Base-by-base conservation (phyloP, 2,113 vertebrate species). In the Gopherus evgoodei region DNA sequence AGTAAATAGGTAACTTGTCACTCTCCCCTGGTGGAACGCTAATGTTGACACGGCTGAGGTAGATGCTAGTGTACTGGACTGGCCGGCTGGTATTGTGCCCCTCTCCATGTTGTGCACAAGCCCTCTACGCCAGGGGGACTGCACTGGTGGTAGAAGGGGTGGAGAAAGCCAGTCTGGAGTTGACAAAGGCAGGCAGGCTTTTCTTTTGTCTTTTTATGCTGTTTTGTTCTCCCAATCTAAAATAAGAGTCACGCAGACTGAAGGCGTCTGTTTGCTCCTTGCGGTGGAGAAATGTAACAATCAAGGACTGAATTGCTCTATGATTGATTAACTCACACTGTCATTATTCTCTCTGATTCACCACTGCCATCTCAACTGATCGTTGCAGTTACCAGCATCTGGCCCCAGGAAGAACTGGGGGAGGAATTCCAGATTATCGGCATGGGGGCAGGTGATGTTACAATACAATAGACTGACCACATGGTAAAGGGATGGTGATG, bases 281-380 rank as follows among this genome's bases (percentile, higher is more conserved):
- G 0, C 81, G 78, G 19, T 53, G 59, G 42, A 78, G 78, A 86
- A 84, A 85, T 2, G 14, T 44, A 89, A 54, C 35, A 81, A 72
- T 17, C 75, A 94, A 90, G 21, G 80, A 25, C 52, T 87, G 88
- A 79, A 22, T 14, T 76, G 42, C 53, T 69, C 52, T 54, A 86
- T 78, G 86, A 54, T 44, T 59, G 84, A 91, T 93, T 54, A 44
- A 81, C 27, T 54, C 35, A 65, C 16, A 49, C 82, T 42, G 27
- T 57, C 62, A 82, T 86, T 57, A 86, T 81, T 35, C 59, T 65
- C 62, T 86, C 83, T 57, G 59, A 84, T 90, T 72, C 83, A 84
- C 59, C 72, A 42, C 82, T 38, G 47, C 89, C 82, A 84, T 42
- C 49, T 82, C 57, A 84, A 78, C 72, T 62, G 82, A 90, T 82